Conservation (phyloP, 2,888 invertebrate species). For the Eupelmus urozonus region DNA sequence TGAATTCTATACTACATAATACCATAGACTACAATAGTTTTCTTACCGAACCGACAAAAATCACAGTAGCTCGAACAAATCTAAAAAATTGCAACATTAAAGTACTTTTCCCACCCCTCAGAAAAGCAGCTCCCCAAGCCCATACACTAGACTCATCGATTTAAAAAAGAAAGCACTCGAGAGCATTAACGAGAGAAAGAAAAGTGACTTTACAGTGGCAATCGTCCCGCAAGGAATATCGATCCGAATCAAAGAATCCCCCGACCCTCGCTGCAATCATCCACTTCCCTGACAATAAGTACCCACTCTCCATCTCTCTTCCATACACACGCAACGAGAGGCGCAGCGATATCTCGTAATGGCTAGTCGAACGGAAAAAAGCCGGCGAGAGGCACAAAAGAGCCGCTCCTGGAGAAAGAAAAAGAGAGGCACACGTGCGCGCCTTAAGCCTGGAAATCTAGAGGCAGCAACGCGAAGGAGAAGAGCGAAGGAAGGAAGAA, state of each 20-base stretch:
- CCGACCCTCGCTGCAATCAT: slow-evolving; percentile 57
- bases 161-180: too few species aligned
- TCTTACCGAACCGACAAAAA: too few species aligned
- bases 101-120: too few species aligned
- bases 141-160: too few species aligned
- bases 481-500: slow-evolving; percentile 4
- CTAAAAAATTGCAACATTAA: too few species aligned
- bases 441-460: too few species aligned
- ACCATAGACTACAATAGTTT: too few species aligned
- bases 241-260: slow-evolving; percentile 45
- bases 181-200: neutral
- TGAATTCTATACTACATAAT: too few species aligned
- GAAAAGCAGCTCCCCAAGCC: too few species aligned
- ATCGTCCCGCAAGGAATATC: neutral
- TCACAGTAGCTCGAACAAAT: too few species aligned
- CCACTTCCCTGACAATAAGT: slow-evolving; percentile 31
- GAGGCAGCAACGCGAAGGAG: too few species aligned
- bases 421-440: neutral
- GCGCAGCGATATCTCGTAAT: slow-evolving; percentile 16
- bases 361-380: neutral
- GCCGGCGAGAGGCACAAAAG: neutral
- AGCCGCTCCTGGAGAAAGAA: neutral
- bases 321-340: too few species aligned
- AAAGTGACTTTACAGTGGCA: neutral
- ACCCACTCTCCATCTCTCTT: neutral